phyloP scores from a whole-genome alignment of 2,113 vertebrate genomes.

The Anhinga rufa region DNA sequence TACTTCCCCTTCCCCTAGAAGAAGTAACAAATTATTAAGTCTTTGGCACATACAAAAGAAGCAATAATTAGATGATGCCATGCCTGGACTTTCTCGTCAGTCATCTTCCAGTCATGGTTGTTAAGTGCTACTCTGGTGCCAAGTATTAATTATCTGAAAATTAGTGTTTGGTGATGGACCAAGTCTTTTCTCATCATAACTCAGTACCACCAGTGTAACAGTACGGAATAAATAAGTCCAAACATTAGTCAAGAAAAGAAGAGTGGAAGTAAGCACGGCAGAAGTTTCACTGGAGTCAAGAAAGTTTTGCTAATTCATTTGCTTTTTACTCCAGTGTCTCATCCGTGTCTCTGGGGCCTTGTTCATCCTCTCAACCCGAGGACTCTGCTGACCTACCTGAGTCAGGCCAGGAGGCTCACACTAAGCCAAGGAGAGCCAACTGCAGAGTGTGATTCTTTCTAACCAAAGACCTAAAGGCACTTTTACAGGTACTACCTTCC shows the following conservation, averaged over 20 bases:
- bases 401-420: not conserved
- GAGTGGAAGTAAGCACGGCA: not conserved
- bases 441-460: not conserved
- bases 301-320: not conserved
- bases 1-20: not conserved
- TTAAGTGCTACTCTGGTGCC: conserved; percentile 55
- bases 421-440: not conserved
- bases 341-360: not conserved
- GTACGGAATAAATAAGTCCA: not conserved
- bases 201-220: not conserved
- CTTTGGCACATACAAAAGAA: conserved; percentile 58
- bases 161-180: conserved; percentile 66
- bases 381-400: rapidly evolving
- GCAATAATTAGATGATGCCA: conserved; percentile 56
- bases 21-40: conserved; percentile 50
- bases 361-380: not conserved
- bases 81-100: conserved; percentile 60
- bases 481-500: not conserved
- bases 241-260: conserved; percentile 5
- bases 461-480: not conserved
- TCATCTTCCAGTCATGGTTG: conserved; percentile 65
- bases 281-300: not conserved
- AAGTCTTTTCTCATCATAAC: conserved; percentile 63
- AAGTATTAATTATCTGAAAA: conserved; percentile 75
- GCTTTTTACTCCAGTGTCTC: not conserved